Evolutionary conservation across 2,113 vertebrate genomes (phyloP).

Genomic region (Chrysochloris asiatica): DNA sequence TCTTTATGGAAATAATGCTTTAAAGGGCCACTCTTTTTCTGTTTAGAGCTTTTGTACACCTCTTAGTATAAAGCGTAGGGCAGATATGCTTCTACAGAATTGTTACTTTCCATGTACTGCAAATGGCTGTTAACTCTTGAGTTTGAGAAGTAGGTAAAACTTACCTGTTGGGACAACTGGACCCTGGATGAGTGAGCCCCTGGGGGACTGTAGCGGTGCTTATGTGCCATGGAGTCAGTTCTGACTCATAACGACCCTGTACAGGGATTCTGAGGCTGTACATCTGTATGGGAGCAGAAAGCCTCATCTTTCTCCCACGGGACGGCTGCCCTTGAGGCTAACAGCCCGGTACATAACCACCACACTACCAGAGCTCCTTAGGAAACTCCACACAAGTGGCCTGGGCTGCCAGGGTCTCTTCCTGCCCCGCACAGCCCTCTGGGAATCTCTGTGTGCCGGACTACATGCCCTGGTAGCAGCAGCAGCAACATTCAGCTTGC

Average conservation of each 20-base stretch:
- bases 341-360: too few species aligned
- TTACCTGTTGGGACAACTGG: neutral
- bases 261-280: too few species aligned
- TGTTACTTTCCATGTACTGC: neutral
- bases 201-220: too few species aligned
- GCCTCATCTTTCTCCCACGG: too few species aligned
- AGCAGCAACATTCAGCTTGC: neutral
- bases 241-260: too few species aligned
- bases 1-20: slow-evolving; percentile 46
- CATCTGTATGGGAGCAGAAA: too few species aligned
- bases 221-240: too few species aligned
- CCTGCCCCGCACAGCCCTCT: neutral
- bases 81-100: neutral
- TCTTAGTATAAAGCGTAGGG: neutral
- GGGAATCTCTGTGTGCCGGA: too few species aligned
- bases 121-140: neutral
- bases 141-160: neutral
- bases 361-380: too few species aligned
- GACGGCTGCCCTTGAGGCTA: too few species aligned
- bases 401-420: neutral
- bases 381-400: neutral
- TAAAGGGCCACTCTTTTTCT: neutral
- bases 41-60: neutral
- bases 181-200: too few species aligned
- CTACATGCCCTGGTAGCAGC: too few species aligned